Evolutionary conservation across 37 sponge, comb jelly and placozoan genomes (phyloP), one percentile per base, ranked within the genome.

Genomic region (Eunapius fragilis): DNA sequence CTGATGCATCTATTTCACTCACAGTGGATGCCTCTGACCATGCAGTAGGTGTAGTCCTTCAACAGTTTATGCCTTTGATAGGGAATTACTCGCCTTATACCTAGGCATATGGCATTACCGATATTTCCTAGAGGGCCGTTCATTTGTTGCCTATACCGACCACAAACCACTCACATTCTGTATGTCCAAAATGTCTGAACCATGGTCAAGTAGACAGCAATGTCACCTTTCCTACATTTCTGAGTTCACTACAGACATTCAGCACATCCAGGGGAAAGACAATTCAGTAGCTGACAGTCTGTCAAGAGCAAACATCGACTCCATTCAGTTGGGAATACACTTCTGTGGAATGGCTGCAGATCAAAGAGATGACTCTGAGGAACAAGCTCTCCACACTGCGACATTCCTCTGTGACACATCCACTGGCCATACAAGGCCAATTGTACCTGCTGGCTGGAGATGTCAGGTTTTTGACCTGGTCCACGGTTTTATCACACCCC

Each of bases 11-110:
- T 5, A 83, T 49, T 74, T 86, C 85, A 25, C 31, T 84, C 34
- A 84, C 35, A 14, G 31, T 45, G 26, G 79, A 88, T 82, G 78
- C 78, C 24, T 82, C 83, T 11, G 83, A 82, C 67, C 58, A 22
- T 25, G 77, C 72, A 13, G n/a, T 86, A 14, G 80, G 80, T 0
- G 78, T 72, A 22, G 89, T 88, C 2, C 72, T 88, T 31, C 79
- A 88, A 50, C 83, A 88, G 79, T 72, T 34, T 77, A 79, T 70
- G 86, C 86, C 36, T 85, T 85, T 35, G 86, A 85, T 72, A 71
- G 72, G 13, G 86, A 85, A 37, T 70, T 85, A 49, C 83, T 82
- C 13, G 83, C 34, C 10, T 35, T 78, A n/a, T 85, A 85, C 72
- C 86, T 85, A 12, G 71, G 74, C 31, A 69, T 78, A 68, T 37